phyloP scores from a whole-genome alignment of 2,888 invertebrate species.

The Apodemia zela region DNA sequence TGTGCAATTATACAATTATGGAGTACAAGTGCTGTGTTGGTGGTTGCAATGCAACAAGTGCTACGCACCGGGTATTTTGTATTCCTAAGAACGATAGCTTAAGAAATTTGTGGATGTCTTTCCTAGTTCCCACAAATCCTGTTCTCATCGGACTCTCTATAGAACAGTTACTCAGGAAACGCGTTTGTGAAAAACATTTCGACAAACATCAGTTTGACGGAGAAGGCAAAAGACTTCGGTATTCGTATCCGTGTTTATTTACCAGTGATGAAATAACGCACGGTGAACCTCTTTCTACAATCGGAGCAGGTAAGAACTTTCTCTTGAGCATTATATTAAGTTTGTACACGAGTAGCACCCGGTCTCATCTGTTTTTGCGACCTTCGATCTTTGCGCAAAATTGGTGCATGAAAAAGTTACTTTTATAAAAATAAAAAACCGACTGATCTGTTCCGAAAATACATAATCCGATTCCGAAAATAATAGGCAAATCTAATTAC shows the following conservation, averaged over 20 bases:
- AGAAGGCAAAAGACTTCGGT: conserved; percentile 20
- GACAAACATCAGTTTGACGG: conserved; percentile 30
- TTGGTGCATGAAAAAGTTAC: no score
- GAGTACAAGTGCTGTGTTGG: no score
- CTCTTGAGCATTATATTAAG: no score
- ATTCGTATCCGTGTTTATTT: conserved; percentile 29
- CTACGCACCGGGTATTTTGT: conserved; percentile 28
- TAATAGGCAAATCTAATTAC: no score
- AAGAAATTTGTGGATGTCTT: conserved; percentile 30
- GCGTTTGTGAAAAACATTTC: conserved; percentile 26
- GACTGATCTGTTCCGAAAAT: no score
- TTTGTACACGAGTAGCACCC: no score
- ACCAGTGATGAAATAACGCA: conserved; percentile 23
- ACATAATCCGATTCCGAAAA: no score
- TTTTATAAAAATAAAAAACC: no score
- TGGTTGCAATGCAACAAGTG: conserved; percentile 24
- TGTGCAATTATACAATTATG: no score
- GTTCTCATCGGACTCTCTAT: conserved; percentile 27
- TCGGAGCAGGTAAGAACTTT: no score
- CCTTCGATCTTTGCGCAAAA: no score
- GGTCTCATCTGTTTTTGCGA: no score
- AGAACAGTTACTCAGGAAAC: conserved; percentile 21
- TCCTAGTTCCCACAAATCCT: conserved; percentile 29
- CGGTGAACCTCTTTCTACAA: conserved; percentile 20
- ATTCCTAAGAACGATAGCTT: conserved; percentile 30